phyloP scores from a whole-genome alignment of 2,888 invertebrate species.

The Adineta ricciae region DNA sequence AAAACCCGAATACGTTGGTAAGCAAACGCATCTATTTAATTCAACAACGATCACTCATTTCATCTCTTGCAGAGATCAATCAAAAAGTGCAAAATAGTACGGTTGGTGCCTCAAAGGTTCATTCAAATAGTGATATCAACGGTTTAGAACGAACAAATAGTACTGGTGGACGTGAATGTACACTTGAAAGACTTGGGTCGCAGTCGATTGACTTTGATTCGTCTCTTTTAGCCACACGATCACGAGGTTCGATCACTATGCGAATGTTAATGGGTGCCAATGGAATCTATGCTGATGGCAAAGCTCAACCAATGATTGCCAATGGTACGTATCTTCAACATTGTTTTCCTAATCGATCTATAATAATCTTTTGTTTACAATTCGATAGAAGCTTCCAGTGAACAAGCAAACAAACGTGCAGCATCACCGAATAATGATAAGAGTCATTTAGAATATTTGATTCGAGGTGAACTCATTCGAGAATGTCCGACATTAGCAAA shows the following conservation, averaged over 20 bases:
- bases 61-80: not conserved
- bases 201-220: no score
- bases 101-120: not conserved
- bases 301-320: not conserved
- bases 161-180: conserved; percentile 4
- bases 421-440: not conserved
- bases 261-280: not conserved
- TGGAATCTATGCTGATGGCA: not conserved
- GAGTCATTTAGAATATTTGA: not conserved
- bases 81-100: not conserved
- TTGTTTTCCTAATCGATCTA: not conserved
- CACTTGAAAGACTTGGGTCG: no score
- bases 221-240: not conserved
- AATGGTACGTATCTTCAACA: not conserved
- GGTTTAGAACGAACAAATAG: conserved; percentile 1
- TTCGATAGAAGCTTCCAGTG: not conserved
- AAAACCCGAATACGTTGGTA: conserved; percentile 11
- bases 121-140: not conserved
- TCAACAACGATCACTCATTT: no score
- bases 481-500: not conserved
- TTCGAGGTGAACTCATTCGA: not conserved
- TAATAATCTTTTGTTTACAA: not conserved
- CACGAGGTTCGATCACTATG: conserved; percentile 16
- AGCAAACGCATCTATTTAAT: not conserved
- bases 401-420: not conserved